phyloP scores from a whole-genome alignment of 2,888 invertebrate genomes.

The Caenorhabditis sinica region DNA sequence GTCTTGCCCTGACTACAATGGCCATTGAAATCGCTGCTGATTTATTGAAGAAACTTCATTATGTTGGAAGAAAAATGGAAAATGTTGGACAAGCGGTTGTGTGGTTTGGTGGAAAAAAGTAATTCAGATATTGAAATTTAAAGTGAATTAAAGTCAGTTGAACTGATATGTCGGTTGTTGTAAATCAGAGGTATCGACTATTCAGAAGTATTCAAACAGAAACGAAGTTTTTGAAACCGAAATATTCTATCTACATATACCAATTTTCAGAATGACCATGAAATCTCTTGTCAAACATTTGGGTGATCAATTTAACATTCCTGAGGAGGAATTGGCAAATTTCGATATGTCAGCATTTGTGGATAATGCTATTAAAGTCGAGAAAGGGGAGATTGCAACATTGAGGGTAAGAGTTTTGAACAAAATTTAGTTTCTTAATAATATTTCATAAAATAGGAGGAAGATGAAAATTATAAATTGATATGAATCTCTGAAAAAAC shows the following conservation, averaged over 20 bases:
- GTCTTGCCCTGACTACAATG: conserved; percentile 81
- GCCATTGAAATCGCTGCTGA: conserved; percentile 81
- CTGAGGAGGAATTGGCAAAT: conserved; percentile 74
- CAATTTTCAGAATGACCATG: conserved; percentile 80
- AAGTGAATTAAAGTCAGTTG: no score
- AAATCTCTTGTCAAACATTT: conserved; percentile 80
- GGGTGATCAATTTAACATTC: conserved; percentile 82
- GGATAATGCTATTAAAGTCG: conserved; percentile 80
- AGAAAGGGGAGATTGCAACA: conserved; percentile 64
- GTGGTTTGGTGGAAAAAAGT: conserved; percentile 83
- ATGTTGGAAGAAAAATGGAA: conserved; percentile 80
- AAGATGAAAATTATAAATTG: no score
- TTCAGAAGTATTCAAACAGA: background rate
- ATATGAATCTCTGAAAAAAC: no score
- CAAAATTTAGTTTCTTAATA: no score
- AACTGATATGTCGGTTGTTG: no score
- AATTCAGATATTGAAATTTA: no score
- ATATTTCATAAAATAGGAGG: no score
- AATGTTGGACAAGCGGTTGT: conserved; percentile 79
- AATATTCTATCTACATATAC: background rate
- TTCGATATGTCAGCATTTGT: conserved; percentile 81
- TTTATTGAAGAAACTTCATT: conserved; percentile 79
- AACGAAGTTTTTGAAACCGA: background rate
- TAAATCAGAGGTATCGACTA: background rate
- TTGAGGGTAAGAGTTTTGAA: conserved; percentile 39